Conservation (phyloP, 2,888 invertebrate genomes). For the Ectemnius cavifrons region DNA sequence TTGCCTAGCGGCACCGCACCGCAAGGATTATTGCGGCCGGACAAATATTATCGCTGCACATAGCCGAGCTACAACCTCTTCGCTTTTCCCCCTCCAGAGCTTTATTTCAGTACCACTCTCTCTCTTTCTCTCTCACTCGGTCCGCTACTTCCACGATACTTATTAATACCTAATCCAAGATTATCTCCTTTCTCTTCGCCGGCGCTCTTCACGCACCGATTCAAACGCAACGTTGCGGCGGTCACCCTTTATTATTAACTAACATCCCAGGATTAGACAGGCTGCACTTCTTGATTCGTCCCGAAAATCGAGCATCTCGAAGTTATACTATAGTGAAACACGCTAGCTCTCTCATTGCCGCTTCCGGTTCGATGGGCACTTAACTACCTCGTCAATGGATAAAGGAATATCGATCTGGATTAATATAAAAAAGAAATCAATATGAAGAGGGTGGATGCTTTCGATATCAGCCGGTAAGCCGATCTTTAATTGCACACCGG, state of each 20-base stretch:
- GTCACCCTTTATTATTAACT: constrained; percentile 24
- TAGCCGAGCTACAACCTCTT: neutral
- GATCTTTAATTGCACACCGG: no score
- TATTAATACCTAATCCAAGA: constrained; percentile 30
- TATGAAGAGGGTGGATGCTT: no score
- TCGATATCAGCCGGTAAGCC: no score
- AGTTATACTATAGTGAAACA: neutral
- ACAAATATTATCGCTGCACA: constrained; percentile 5
- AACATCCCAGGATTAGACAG: constrained; percentile 11
- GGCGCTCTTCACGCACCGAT: constrained; percentile 14
- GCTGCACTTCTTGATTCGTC: neutral
- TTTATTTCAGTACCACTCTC: constrained; percentile 11
- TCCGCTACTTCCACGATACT: neutral
- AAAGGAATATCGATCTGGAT: no score
- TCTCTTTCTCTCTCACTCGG: no score
- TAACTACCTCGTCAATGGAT: no score
- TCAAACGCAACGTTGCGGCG: neutral
- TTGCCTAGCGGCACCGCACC: neutral
- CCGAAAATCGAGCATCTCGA: neutral
- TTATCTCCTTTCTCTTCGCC: constrained; percentile 16
- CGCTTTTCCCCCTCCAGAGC: neutral
- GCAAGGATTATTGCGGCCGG: constrained; percentile 1
- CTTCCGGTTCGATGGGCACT: no score
- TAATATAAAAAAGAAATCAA: no score
- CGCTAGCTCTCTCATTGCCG: no score